Base-by-base conservation (phyloP, 1,140 invertebrate species). In the Zaprionus davidi region DNA sequence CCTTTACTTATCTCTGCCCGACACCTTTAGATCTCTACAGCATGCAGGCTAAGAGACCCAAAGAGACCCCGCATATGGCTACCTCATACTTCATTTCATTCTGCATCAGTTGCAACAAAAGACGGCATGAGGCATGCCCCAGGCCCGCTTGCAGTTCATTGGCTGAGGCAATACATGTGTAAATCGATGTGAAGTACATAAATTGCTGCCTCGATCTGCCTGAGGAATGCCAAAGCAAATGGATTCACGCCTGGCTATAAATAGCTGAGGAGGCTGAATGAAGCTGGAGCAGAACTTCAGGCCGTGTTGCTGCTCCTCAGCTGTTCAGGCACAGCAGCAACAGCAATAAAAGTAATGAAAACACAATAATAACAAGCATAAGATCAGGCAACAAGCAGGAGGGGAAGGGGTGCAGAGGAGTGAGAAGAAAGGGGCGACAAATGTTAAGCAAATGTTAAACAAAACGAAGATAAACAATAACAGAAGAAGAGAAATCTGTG, bases 401-500 rank as follows among this genome's bases (percentile, higher is more conserved):
- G n/a, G n/a, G n/a, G 17, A 3, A 9, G n/a, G 2, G 5, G 9
- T 2, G 24, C 22, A 24, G 22, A 3, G 3, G 2, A 6, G 41
- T 1, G 5, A 0, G 2, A n/a, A 6, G 1, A 17, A 7, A 46
- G 15, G 12, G 20, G 20, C 46, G 46, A 51, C 76, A 80, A 84
- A 81, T 87, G 84, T 87, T 88, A 78, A 88, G 81, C 84, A 88
- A 75, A 75, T 75, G 72, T 75, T 71, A 22, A 70, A 78, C 77
- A 84, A 87, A 76, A 88, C 63, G 64, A 83, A 83, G 79, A 86
- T 83, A 86, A 87, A 87, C 83, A 76, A 86, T 63, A 84, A 79
- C 59, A 71, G 49, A 17, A 41, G 26, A 46, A 62, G 31, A 7
- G 22, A 24, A 59, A 58, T 38, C 57, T 24, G 26, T 55, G 22